Evolutionary conservation across 2,888 invertebrate species (phyloP).

Genomic region (Empis livida): DNA sequence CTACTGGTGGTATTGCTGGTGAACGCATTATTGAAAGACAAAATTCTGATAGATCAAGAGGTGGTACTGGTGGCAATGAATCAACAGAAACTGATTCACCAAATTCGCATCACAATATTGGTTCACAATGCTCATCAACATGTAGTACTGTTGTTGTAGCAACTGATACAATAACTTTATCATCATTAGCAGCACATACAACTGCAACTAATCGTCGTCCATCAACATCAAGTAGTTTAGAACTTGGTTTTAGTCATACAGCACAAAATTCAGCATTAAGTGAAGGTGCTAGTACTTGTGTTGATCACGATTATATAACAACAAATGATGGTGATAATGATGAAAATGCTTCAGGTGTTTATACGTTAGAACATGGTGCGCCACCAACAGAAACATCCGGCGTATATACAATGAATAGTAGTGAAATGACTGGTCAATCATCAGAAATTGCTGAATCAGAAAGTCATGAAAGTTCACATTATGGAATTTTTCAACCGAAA

Average conservation of each 20-base stretch:
- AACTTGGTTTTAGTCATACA: slow-evolving; percentile 74
- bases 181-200: slow-evolving; percentile 25
- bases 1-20: slow-evolving; percentile 7
- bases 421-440: slow-evolving; percentile 40
- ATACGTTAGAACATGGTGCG: slow-evolving; percentile 43
- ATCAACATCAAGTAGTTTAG: slow-evolving; percentile 69
- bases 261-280: slow-evolving; percentile 72
- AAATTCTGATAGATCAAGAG: slow-evolving; percentile 13
- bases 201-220: slow-evolving; percentile 43
- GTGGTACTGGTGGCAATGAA: slow-evolving; percentile 16
- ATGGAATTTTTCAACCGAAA: slow-evolving; percentile 43
- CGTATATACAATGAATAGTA: slow-evolving; percentile 68
- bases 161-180: slow-evolving; percentile 32
- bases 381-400: slow-evolving; percentile 76
- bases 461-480: slow-evolving; percentile 41
- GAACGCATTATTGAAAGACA: slow-evolving; percentile 14
- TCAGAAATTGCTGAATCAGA: slow-evolving; percentile 46
- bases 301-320: slow-evolving; percentile 45
- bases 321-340: slow-evolving; percentile 27
- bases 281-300: slow-evolving; percentile 54
- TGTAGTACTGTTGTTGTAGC: slow-evolving; percentile 77
- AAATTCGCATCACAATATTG: slow-evolving; percentile 46
- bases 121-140: slow-evolving; percentile 74
- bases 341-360: slow-evolving; percentile 45
- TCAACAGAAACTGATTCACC: slow-evolving; percentile 39